Conservation (phyloP, 2,113 vertebrate species). For the Nesoenas mayeri region DNA sequence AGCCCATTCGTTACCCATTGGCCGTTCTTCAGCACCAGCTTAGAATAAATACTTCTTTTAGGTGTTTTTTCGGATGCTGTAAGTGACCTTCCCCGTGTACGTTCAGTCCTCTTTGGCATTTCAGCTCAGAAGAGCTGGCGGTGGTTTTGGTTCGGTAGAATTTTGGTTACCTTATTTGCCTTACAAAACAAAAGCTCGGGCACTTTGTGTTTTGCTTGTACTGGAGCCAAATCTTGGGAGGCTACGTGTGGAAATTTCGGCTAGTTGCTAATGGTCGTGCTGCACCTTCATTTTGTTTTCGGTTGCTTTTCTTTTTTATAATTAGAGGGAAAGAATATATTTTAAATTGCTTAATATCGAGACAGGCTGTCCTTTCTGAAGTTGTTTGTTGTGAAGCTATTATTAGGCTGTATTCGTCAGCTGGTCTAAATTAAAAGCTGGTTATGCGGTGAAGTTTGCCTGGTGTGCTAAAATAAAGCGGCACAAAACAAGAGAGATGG, state of each 20-base stretch:
- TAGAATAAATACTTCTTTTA: background rate
- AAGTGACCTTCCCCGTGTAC: background rate
- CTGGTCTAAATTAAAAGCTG: constrained; percentile 39
- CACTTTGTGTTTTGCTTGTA: background rate
- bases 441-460: constrained; percentile 43
- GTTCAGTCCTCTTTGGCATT: background rate
- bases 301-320: background rate
- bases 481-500: constrained; percentile 44
- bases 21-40: background rate
- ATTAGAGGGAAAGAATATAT: background rate
- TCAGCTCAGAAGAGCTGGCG: background rate
- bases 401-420: constrained; percentile 50
- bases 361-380: background rate
- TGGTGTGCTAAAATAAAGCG: constrained; percentile 58
- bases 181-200: background rate
- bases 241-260: rapidly evolving
- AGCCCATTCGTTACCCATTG: background rate
- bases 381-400: constrained; percentile 58
- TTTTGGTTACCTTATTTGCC: background rate
- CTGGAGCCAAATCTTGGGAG: background rate
- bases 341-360: constrained; percentile 4
- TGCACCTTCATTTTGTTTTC: background rate
- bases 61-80: background rate
- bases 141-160: background rate
- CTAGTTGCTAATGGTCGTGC: background rate